phyloP scores from a whole-genome alignment of 2,888 invertebrate genomes.

The Malthinus seriepunctatus region DNA sequence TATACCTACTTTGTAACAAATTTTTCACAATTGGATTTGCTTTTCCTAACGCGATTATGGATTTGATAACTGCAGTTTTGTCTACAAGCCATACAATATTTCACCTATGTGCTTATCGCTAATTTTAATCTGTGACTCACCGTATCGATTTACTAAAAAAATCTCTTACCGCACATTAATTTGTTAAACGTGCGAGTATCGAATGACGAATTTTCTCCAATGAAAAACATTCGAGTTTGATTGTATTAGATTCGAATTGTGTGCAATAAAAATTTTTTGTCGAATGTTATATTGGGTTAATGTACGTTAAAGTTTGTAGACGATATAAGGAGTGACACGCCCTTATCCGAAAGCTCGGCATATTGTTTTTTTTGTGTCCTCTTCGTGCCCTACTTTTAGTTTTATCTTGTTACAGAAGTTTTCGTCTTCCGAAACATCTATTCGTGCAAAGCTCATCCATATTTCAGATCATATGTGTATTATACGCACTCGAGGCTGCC shows the following conservation, averaged over 20 bases:
- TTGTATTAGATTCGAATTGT: background rate
- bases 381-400: slow-evolving; percentile 25
- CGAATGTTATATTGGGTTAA: background rate
- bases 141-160: too few species aligned
- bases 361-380: slow-evolving; percentile 25
- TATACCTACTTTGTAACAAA: slow-evolving; percentile 23
- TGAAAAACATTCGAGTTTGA: background rate
- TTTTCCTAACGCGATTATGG: background rate
- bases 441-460: slow-evolving; percentile 40
- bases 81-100: background rate
- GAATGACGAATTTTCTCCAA: background rate
- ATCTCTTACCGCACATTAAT: too few species aligned
- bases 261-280: too few species aligned
- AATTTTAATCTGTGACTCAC: too few species aligned
- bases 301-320: slow-evolving; percentile 13
- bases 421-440: slow-evolving; percentile 37
- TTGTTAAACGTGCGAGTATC: too few species aligned
- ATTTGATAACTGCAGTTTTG: slow-evolving; percentile 4
- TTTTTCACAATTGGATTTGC: slow-evolving; percentile 6
- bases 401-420: slow-evolving; percentile 35
- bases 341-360: slow-evolving; percentile 17
- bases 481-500: slow-evolving; percentile 41
- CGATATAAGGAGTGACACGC: slow-evolving; percentile 22
- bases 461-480: slow-evolving; percentile 46
- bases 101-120: too few species aligned